These are phyloP conservation scores for Sanderia malayensis DNA, from an alignment of 30 jellyfish, hydroid and myxozoan species.

Conservation along the genomic window DNA sequence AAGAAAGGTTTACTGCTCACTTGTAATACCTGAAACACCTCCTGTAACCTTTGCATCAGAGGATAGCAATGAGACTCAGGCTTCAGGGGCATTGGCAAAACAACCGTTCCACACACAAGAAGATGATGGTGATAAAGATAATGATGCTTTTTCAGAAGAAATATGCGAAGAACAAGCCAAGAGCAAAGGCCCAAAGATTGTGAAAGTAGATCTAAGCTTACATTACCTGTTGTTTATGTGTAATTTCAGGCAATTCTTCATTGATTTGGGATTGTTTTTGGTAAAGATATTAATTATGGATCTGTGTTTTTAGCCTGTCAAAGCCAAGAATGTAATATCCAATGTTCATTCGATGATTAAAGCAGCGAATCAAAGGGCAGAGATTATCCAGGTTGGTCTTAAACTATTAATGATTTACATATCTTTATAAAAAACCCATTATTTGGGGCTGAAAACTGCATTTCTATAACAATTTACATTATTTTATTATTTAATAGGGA, in stretches of 20 bases:
- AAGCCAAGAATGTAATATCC: conserved; percentile 20
- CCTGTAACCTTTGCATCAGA: background rate
- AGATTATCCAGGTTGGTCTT: background rate
- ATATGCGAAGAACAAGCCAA: background rate
- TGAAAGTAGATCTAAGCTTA: conserved; percentile 7
- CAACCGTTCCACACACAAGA: background rate
- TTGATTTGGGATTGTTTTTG: background rate
- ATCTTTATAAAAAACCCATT: background rate
- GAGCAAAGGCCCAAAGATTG: conserved; percentile 19
- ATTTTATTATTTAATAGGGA: conserved; percentile 18
- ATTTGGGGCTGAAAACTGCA: background rate
- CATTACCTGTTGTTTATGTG: background rate
- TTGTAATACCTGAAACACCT: background rate
- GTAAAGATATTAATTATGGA: no score
- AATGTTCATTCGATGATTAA: conserved; percentile 32
- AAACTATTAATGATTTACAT: background rate
- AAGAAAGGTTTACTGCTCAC: background rate
- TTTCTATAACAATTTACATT: background rate
- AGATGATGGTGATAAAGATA: background rate
- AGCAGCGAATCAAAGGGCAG: conserved; percentile 19
- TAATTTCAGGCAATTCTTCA: background rate
- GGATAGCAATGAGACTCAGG: background rate
- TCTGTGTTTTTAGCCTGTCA: conserved; percentile 13
- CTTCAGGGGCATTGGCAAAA: background rate
- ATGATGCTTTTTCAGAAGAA: background rate